Evolutionary conservation across 92 coral and sea anemone species (phyloP).

Genomic region (Siderastrea siderea): DNA sequence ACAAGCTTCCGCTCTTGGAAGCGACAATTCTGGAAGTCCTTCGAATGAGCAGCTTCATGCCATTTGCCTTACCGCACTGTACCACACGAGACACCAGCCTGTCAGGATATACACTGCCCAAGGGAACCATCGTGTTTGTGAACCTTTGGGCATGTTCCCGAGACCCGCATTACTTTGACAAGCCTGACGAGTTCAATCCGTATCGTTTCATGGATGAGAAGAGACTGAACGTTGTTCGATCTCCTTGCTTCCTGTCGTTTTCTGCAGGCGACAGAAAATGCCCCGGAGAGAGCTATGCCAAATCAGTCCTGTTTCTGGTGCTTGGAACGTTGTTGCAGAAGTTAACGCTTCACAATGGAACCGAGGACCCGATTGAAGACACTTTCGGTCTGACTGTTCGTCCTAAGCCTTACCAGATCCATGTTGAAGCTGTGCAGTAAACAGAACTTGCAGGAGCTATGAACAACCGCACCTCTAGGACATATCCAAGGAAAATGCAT

Average conservation of each 20-base stretch:
- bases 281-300: constrained; percentile 92
- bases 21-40: constrained; percentile 94
- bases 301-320: constrained; percentile 83
- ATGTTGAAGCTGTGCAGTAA: constrained; percentile 51
- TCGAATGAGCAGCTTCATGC: constrained; percentile 90
- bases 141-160: constrained; percentile 97
- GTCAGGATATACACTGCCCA: constrained; percentile 82
- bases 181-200: constrained; percentile 89
- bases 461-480: background rate
- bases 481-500: background rate
- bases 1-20: constrained; percentile 88
- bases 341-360: constrained; percentile 75
- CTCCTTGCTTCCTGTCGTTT: constrained; percentile 84
- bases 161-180: constrained; percentile 86
- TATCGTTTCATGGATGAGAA: constrained; percentile 86
- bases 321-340: constrained; percentile 92
- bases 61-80: constrained; percentile 97
- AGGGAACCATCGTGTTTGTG: constrained; percentile 88
- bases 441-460: background rate
- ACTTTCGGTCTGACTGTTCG: constrained; percentile 92
- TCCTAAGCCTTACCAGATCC: constrained; percentile 80
- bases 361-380: constrained; percentile 82
- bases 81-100: constrained; percentile 89
- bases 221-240: constrained; percentile 76
- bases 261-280: constrained; percentile 96